A percentile compares a stretch with the other conserved stretches of the same genome.
phyloP scores from a whole-genome alignment of 2,113 vertebrate genomes.

The Morone saxatilis region DNA sequence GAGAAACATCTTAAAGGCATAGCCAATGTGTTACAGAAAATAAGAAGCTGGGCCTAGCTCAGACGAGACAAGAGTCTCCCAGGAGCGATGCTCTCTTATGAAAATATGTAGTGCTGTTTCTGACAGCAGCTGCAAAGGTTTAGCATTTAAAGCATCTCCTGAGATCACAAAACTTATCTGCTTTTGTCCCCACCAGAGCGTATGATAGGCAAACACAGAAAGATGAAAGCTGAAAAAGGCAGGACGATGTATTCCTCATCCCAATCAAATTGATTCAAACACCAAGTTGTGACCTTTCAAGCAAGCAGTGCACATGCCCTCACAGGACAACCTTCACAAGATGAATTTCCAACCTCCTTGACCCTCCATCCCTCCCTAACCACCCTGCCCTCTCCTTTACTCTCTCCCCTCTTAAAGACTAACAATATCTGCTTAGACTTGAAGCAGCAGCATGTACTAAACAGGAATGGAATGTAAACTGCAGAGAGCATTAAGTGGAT shows the following conservation, averaged over 20 bases:
- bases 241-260: neutral
- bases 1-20: conserved; percentile 58
- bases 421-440: conserved; percentile 70
- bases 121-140: conserved; percentile 28
- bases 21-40: conserved; percentile 20
- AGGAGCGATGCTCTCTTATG: conserved; percentile 9
- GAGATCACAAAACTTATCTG: conserved; percentile 29
- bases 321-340: conserved; percentile 33
- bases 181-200: conserved; percentile 27
- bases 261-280: conserved; percentile 37
- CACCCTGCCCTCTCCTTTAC: conserved; percentile 14
- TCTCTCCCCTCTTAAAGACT: conserved; percentile 19
- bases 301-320: conserved; percentile 7
- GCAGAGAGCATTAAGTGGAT: conserved; percentile 60
- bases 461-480: conserved; percentile 74
- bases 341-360: conserved; percentile 57
- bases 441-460: conserved; percentile 47
- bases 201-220: conserved; percentile 34
- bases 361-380: conserved; percentile 20
- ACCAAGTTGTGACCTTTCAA: conserved; percentile 36
- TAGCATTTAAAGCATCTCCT: conserved; percentile 46
- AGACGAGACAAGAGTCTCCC: conserved; percentile 3
- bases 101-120: conserved; percentile 28
- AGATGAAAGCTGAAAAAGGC: conserved; percentile 33
- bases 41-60: conserved; percentile 18